These are phyloP conservation scores for Mylabris sibirica DNA, from an alignment of 2,888 invertebrate species.

Conservation along the genomic window DNA sequence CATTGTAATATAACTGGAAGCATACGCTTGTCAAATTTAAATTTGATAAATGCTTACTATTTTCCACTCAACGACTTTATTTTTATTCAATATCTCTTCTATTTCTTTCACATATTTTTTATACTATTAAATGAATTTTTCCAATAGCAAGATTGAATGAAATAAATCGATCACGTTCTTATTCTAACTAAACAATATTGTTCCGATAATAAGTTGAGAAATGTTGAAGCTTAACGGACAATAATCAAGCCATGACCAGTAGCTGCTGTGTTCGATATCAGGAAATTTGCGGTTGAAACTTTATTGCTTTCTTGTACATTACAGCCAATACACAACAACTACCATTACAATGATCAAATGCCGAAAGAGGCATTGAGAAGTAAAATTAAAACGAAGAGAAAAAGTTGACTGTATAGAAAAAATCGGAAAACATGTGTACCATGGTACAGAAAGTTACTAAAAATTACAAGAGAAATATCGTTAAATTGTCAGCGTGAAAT, in stretches of 20 bases:
- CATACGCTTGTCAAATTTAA: constrained; percentile 3
- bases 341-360: not conserved
- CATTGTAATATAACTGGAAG: not conserved
- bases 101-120: too few relatives aligned
- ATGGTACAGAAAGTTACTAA: not conserved
- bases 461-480: too few relatives aligned
- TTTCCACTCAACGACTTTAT: not conserved
- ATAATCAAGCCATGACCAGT: constrained; percentile 33
- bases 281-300: constrained; percentile 34
- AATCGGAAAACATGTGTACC: not conserved
- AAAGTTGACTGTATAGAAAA: not conserved
- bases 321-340: not conserved
- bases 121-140: too few relatives aligned
- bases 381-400: not conserved
- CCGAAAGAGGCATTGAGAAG: not conserved
- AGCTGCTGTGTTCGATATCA: constrained; percentile 22
- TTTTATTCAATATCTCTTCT: not conserved
- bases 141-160: not conserved
- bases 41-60: not conserved
- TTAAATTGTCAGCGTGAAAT: too few relatives aligned
- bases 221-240: constrained; percentile 21
- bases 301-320: constrained; percentile 29
- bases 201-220: constrained; percentile 12
- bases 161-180: constrained; percentile 10
- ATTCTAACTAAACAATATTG: constrained; percentile 5